phyloP scores from a whole-genome alignment of 2,113 vertebrate species.

The Cariama cristata region DNA sequence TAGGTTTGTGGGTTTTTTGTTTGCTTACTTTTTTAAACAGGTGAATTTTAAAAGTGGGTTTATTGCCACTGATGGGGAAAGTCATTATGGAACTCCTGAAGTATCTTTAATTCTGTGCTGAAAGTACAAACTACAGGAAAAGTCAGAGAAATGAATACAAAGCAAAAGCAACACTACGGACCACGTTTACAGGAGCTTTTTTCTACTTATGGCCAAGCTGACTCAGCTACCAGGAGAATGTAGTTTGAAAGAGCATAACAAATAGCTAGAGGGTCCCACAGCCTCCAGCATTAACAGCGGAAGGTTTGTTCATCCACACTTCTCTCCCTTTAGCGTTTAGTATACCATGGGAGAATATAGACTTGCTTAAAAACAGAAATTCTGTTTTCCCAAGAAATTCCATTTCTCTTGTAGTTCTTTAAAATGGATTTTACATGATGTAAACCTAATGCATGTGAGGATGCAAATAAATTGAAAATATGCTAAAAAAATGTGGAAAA shows the following conservation, averaged over 20 bases:
- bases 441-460: neutral
- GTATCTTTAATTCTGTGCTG: neutral
- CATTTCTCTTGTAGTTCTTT: neutral
- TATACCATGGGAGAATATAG: accelerated
- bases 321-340: neutral
- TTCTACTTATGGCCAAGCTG: accelerated
- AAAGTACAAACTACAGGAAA: neutral
- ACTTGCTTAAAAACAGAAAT: neutral
- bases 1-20: neutral
- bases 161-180: neutral
- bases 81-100: neutral
- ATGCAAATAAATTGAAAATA: neutral
- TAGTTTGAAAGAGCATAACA: accelerated
- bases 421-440: neutral
- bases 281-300: neutral
- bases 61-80: neutral
- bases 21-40: neutral
- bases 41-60: neutral
- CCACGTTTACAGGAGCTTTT: neutral
- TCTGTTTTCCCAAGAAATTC: neutral
- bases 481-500: neutral
- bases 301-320: neutral
- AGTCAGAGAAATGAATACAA: neutral
- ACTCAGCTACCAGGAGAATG: neutral
- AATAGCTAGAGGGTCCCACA: neutral